Evolutionary conservation across 2,888 invertebrate genomes (phyloP), one percentile per base, ranked within the genome.

Genomic region (Cheilosia pagana): DNA sequence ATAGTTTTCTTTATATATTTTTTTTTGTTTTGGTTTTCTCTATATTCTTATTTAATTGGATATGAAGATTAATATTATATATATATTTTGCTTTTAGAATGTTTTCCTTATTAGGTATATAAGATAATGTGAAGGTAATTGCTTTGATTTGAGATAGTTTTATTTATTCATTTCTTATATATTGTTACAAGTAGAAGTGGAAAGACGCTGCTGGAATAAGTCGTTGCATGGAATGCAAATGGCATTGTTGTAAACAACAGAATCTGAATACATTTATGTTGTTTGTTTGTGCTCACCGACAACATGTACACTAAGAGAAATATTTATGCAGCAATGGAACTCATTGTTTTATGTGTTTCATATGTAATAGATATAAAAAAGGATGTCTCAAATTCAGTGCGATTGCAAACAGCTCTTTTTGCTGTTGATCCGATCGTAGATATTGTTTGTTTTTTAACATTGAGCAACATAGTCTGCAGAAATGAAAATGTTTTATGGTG

Each of bases 221-320:
- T 48, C 16, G 39, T 48, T 70, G 57, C 31, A 62, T 53, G 12
- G n/a, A 31, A 45, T 21, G 39, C 19, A 53, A 63, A 72, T 62
- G 31, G 8, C 23, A 48, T 48, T 43, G 6, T 62, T 21, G 35
- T 35, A 35, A 12, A 35, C 19, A 48, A 55, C 25, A 39, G 8
- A 55, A 48, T 48, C 14, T 63, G 52, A 8, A 25, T 53, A 23
- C 12, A 35, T 55, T 31, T 28, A 25, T 57, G 57, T 62, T 67
- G 60, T 28, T 52, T 59, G 45, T 39, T 74, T 62, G 72, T 78
- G 78, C 78, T 82, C 82, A 82, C 82, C 82, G 82, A 82, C 78
- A 82, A 67, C 48, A 68, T 82, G 28, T 72, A 55, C 39, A 43
- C 28, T 65, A 31, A 65, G 39, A 19, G 16, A 31, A 23, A 31